A percentile compares a stretch with the other conserved stretches of the same genome.
phyloP scores from a whole-genome alignment of 2,888 invertebrate genomes.

The Lasius fuliginosus region DNA sequence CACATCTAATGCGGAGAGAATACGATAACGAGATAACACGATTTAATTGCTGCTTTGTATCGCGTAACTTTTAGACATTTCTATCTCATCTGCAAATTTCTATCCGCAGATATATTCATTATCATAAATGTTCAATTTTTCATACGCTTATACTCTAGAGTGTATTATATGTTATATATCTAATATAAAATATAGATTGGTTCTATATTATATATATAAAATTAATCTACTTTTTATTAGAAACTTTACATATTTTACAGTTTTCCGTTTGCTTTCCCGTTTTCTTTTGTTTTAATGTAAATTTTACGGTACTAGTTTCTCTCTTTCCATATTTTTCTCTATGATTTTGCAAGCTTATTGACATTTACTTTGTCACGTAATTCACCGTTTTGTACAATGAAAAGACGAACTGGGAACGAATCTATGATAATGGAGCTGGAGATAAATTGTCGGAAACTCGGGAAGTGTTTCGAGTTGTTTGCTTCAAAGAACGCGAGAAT shows the following conservation, averaged over 20 bases:
- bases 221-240: not conserved
- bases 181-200: not conserved
- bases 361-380: constrained; percentile 6
- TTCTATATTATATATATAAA: not conserved
- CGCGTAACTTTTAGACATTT: constrained; percentile 20
- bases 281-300: not conserved
- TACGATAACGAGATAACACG: constrained; percentile 55
- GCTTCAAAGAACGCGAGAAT: not conserved
- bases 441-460: constrained; percentile 26
- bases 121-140: not conserved
- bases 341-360: not conserved
- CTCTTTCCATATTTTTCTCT: constrained; percentile 4
- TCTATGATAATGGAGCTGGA: constrained; percentile 15
- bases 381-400: constrained; percentile 1
- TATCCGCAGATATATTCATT: not conserved
- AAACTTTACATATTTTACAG: not conserved
- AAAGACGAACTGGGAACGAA: constrained; percentile 9
- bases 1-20: constrained; percentile 42
- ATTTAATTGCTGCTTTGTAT: constrained; percentile 39
- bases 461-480: not conserved
- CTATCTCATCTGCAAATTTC: not conserved
- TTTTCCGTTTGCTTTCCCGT: not conserved
- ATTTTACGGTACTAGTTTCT: not conserved
- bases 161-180: not conserved
- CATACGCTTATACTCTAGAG: not conserved